Evolutionary conservation across 2,797 vertebrate genomes (phyloP), one percentile per base, ranked within the genome.

Genomic region (Netta rufina): DNA sequence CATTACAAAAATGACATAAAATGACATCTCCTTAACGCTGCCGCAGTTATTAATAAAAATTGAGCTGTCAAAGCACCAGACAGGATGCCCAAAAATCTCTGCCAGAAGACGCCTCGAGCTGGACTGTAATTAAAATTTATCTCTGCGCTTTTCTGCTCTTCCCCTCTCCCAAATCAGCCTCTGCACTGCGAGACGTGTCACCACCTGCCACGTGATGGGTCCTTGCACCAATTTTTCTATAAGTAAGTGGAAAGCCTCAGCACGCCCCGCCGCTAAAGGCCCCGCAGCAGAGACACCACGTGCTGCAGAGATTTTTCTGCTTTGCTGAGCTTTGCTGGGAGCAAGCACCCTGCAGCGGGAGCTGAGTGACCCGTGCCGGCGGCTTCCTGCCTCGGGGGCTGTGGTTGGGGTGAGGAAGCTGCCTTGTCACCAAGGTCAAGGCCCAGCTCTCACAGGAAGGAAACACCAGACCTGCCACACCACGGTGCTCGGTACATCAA

Each of bases 271-370:
- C 49, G 4, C 58, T 49, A 27, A 32, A 27, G 71, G 24, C 61
- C 67, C 70, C 60, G 49, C 89, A 91, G 72, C 66, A 39, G 19
- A 86, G 41, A 25, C 66, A 32, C 9, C 20, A 5, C 39, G 6
- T 36, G 78, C 25, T 14, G 36, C 66, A 60, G 53, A 61, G 79
- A 33, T 58, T 41, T 25, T 28, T 38, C 21, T 58, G 58, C 60
- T 43, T 7, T 0, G 0, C 56, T 0, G 0, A 7, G 62, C 62
- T 61, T 57, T 1, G 2, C n/a, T 60, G 78, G 51, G 56, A 73
- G 43, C 25, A 36, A 18, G 66, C 9, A 0, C n/a, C n/a, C 73
- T 77, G 66, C 22, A 77, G 71, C 6, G n/a, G 80, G 54, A 17
- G 32, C 49, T 74, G 0, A 13, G 19, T 5, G 22, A 11, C 4